Evolutionary conservation across 2,888 invertebrate genomes (phyloP), one percentile per base, ranked within the genome.

Genomic region (Acrobasis suavella): DNA sequence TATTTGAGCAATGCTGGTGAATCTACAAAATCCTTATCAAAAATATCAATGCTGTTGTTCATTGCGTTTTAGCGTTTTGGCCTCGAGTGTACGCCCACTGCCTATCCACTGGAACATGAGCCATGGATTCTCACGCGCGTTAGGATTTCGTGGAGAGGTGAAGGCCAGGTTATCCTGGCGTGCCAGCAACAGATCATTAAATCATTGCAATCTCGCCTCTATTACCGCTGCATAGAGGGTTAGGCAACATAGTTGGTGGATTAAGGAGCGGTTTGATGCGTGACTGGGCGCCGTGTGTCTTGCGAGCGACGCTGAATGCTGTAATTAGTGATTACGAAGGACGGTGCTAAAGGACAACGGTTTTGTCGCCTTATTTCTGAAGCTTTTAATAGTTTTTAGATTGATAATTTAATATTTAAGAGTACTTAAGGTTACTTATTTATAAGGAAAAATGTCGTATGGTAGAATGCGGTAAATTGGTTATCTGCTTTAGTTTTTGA

Each of bases 61-160:
- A 64, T 68, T 69, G 68, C 68, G 65, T 65, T 70, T 76, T 77
- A 82, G 78, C 73, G 66, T 82, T 84, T 80, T 80, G 85, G 76
- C 88, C 87, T 87, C 84, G 83, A 81, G 68, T 82, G 80, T 84
- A 87, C 89, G 78, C 89, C 89, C 78, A 89, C 80, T 55, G 55
- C 9, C 68, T 64, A 64, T 64, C 82, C 78, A 80, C 62, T 73
- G 63, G 72, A 65, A 65, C 68, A 72, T 74, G 78, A 76, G 60
- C 76, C n/a, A 22, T 51, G 39, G 52, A 60, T 22, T 51, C 38
- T 60, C 38, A 60, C 9, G 60, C 17, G 37, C 17, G 39, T 51
- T 60, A 42, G 16, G 8, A 17, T 50, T 61, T 55, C 50, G 64
- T 54, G 62, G 58, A 62, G 65, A 58, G 56, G 39, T 62, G 65